Percentiles rank a stretch among this genome's conserved stretches.
phyloP scores from a whole-genome alignment of 2,888 invertebrate species.

The Branchipolynoe longqiensis region DNA sequence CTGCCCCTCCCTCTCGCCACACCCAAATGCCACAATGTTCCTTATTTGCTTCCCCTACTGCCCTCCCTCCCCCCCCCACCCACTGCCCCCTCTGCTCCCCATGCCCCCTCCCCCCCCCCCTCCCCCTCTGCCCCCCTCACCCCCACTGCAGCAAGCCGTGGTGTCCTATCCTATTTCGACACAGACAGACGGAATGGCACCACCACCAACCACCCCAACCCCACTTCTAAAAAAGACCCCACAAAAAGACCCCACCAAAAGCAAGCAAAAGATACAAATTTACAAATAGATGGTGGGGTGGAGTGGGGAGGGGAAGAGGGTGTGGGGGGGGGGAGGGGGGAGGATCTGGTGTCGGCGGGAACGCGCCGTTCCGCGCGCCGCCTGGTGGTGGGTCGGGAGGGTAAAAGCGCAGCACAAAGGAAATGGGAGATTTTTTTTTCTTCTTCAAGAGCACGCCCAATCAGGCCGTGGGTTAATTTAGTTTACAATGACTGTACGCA shows the following conservation, averaged over 20 bases:
- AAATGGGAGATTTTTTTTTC: slow-evolving; percentile 56
- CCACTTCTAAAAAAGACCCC: not conserved
- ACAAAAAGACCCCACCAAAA: slow-evolving; percentile 19
- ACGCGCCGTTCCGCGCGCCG: not conserved
- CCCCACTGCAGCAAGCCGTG: too few relatives aligned
- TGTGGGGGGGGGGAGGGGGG: too few relatives aligned
- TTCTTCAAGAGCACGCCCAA: slow-evolving; percentile 21
- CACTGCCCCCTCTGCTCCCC: too few relatives aligned
- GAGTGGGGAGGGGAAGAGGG: too few relatives aligned
- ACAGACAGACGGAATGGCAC: too few relatives aligned
- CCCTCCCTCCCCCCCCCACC: too few relatives aligned
- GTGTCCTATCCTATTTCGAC: too few relatives aligned
- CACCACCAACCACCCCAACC: not conserved
- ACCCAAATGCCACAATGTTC: too few relatives aligned
- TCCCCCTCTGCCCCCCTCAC: too few relatives aligned
- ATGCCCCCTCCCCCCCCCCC: too few relatives aligned
- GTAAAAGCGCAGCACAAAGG: slow-evolving; percentile 52
- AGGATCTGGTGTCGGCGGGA: slow-evolving; percentile 35
- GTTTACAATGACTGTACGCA: slow-evolving; percentile 52
- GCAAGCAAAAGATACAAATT: slow-evolving; percentile 43
- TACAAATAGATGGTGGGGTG: slow-evolving; percentile 57
- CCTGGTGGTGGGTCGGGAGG: not conserved
- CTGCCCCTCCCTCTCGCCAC: too few relatives aligned
- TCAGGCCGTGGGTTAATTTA: slow-evolving; percentile 49
- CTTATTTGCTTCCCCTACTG: too few relatives aligned